Base-by-base conservation (phyloP, 2,888 invertebrate species). In the Diaprepes abbreviatus region DNA sequence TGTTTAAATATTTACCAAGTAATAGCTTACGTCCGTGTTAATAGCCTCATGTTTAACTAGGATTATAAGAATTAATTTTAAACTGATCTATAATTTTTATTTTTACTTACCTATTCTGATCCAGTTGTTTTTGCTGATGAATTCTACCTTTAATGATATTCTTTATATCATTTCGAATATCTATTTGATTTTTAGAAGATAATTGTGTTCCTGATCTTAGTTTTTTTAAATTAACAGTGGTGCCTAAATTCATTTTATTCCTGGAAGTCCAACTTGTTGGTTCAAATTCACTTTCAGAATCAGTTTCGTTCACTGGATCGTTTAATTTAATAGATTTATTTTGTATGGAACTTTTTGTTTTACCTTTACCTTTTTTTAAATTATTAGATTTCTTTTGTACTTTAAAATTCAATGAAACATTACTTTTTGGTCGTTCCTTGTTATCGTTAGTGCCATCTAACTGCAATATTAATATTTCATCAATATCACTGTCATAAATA, bases 101-200 rank as follows among this genome's bases (percentile, higher is more conserved):
- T 40, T 43, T 33, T 17, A 31, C 59, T 59, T 43, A 69, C 72
- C 63, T 83, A 70, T 80, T 83, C 43, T 80, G 84, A 40, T 84
- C 79, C 62, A 82, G 79, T 14, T 77, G 78, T 78, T 86, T 87
- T 71, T 86, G 85, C 76, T 85, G 84, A 68, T 81, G 83, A 5
- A 89, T 85, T 71, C 86, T 83, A 38, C 79, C 82, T 78, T 88
- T 88, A 45, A 89, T 83, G 55, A 90, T 83, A 63, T 83, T 79
- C n/a, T 88, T 82, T 28, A 89, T 84, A 75, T 88, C 88, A 45
- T 80, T 81, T 54, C 83, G 85, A 2, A 88, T 85, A 81, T 88
- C 80, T 0, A 77, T 31, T 17, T 67, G 68, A 54, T 76, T 77
- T 2, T 62, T 38, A 17, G 43, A 33, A 17, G 3, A 1, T 62